These are phyloP conservation scores for Anthonomus grandis DNA, from an alignment of 1,140 invertebrate species.

Conservation along the genomic window DNA sequence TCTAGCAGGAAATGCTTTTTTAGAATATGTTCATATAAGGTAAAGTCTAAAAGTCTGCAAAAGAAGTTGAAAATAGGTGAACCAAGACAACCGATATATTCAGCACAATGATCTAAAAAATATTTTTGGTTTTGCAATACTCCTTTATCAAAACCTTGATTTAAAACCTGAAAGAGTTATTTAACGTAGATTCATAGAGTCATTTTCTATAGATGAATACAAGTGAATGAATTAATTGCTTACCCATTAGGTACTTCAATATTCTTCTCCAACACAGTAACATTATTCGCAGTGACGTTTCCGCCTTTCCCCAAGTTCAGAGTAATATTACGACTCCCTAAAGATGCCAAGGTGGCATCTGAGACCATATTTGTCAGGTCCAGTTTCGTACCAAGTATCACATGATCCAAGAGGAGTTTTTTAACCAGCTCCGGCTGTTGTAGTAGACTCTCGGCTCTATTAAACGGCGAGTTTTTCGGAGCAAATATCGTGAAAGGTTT, in stretches of 20 bases:
- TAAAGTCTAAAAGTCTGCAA: too few species aligned
- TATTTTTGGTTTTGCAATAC: too few species aligned
- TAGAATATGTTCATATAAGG: too few species aligned
- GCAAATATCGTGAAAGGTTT: conserved; percentile 59
- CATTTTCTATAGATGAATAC: too few species aligned
- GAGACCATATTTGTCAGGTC: conserved; percentile 46
- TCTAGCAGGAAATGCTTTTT: too few species aligned
- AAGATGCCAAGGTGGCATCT: conserved; percentile 53
- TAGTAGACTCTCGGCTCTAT: conserved; percentile 49
- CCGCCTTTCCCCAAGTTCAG: conserved; percentile 48
- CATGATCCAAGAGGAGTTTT: conserved; percentile 56
- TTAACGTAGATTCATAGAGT: too few species aligned
- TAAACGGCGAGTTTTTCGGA: conserved; percentile 54
- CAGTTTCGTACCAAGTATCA: conserved; percentile 51
- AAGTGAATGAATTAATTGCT: too few species aligned
- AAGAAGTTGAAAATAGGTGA: too few species aligned
- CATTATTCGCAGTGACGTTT: conserved; percentile 52
- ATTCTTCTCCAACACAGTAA: conserved; percentile 41
- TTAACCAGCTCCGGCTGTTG: conserved; percentile 51
- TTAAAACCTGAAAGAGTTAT: too few species aligned
- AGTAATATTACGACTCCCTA: conserved; percentile 52
- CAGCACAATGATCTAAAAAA: too few species aligned
- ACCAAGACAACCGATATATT: too few species aligned
- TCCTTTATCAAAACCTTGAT: too few species aligned
- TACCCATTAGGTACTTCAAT: conserved; percentile 48